Evolutionary conservation across 2,797 vertebrate species (phyloP), one percentile per base, ranked within the genome.

Genomic region (Hemitrygon akajei): DNA sequence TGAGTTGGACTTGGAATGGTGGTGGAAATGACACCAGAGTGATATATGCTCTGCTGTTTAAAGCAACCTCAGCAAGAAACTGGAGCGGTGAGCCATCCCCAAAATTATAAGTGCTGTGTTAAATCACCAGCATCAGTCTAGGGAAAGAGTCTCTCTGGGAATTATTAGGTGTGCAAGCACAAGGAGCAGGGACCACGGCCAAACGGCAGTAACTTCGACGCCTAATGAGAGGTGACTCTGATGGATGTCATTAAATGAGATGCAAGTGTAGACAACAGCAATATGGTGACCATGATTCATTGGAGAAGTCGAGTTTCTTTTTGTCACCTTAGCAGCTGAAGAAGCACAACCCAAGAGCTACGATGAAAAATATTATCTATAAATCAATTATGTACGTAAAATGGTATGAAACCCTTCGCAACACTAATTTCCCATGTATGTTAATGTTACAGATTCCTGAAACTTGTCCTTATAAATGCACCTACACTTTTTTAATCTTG

Each of bases 21-120:
- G 97, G 96, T 96, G 96, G 97, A 96, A 95, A 94, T 94, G 95
- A 96, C 95, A 95, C 96, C 71, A 93, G 91, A 93, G 71, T 75
- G 91, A 93, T 75, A 56, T 47, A 75, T 75, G 20, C 27, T 47
- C 27, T 93, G 71, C 69, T 56, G 96, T 96, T 94, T 94, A 95
- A 96, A 94, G 95, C 96, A 95, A 96, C 95, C 95, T 97, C 96
- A 97, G 96, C 95, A 97, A 95, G 96, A 95, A 96, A 95, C 95
- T 94, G 95, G 96, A 95, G 95, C 95, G 11, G 94, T 3, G 86
- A 69, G 86, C 60, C 34, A 66, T 89, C 47, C 86, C 34, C 34
- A 96, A 96, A 97, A 93, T 89, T 91, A 91, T 95, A 95, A 96
- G 94, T 94, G 94, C 94, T 94, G 95, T 95, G 95, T 96, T 95